These are phyloP conservation scores for Athene noctua DNA, from an alignment of 2,113 vertebrate genomes.

Conservation along the genomic window DNA sequence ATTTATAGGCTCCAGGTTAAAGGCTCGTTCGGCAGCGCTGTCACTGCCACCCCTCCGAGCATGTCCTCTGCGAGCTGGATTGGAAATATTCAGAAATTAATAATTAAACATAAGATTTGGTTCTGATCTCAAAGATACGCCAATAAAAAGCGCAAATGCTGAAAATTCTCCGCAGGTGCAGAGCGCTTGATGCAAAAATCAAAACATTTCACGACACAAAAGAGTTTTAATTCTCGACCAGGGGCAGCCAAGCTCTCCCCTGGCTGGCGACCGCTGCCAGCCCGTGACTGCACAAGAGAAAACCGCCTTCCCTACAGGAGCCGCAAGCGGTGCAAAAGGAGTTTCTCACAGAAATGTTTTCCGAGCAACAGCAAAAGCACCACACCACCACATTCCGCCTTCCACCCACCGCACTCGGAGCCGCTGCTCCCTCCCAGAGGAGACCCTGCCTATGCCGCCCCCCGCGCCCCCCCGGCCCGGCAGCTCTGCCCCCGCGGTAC, in stretches of 20 bases:
- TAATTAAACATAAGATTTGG: not conserved
- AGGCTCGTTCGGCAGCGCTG: not conserved
- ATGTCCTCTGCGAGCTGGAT: not conserved
- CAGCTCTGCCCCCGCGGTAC: not conserved
- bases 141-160: not conserved
- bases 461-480: too few relatives aligned
- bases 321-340: not conserved
- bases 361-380: not conserved
- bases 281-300: not conserved
- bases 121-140: not conserved
- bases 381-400: not conserved
- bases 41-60: not conserved
- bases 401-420: not conserved
- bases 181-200: not conserved
- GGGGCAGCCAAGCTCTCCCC: not conserved
- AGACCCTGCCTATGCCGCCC: too few relatives aligned
- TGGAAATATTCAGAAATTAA: not conserved
- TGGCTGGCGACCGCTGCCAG: not conserved
- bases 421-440: not conserved
- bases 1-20: not conserved
- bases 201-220: not conserved
- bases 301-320: not conserved
- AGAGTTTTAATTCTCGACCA: not conserved
- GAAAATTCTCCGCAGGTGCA: not conserved
- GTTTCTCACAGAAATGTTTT: not conserved